A percentile compares a stretch with the other conserved stretches of the same genome.
Conservation (phyloP, 2,888 invertebrate species). For the Acronicta aceris region DNA sequence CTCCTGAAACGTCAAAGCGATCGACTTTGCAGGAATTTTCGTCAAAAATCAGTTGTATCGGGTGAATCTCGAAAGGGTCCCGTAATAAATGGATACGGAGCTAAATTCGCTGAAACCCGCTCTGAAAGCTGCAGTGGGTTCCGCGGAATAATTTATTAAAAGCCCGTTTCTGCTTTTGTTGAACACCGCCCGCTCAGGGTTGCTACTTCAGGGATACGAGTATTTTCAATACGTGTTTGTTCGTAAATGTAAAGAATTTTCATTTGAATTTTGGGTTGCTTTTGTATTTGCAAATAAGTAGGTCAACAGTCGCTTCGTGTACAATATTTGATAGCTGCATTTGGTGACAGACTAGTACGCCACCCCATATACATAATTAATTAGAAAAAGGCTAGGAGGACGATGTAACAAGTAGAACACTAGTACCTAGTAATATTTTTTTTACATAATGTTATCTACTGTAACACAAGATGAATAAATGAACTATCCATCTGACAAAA, state of each 20-base stretch:
- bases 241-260: not conserved
- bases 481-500: too few relatives aligned
- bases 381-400: too few relatives aligned
- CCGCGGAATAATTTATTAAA: slow-evolving; percentile 82
- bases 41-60: slow-evolving; percentile 69
- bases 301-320: too few relatives aligned
- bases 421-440: too few relatives aligned
- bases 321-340: too few relatives aligned
- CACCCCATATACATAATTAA: too few relatives aligned
- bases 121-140: slow-evolving; percentile 71
- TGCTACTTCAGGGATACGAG: slow-evolving; percentile 42
- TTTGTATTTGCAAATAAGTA: not conserved
- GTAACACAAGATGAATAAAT: too few relatives aligned
- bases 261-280: slow-evolving; percentile 1
- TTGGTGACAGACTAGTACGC: too few relatives aligned
- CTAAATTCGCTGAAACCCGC: slow-evolving; percentile 66
- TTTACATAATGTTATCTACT: too few relatives aligned
- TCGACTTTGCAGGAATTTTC: slow-evolving; percentile 53
- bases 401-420: too few relatives aligned
- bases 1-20: slow-evolving; percentile 48
- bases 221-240: slow-evolving; percentile 19
- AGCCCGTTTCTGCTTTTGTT: slow-evolving; percentile 74
- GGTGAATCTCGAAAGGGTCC: slow-evolving; percentile 60
- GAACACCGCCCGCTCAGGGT: slow-evolving; percentile 63
- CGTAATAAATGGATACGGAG: slow-evolving; percentile 70